Conservation (phyloP, 2,888 invertebrate genomes). For the Drosophila macrospina region DNA sequence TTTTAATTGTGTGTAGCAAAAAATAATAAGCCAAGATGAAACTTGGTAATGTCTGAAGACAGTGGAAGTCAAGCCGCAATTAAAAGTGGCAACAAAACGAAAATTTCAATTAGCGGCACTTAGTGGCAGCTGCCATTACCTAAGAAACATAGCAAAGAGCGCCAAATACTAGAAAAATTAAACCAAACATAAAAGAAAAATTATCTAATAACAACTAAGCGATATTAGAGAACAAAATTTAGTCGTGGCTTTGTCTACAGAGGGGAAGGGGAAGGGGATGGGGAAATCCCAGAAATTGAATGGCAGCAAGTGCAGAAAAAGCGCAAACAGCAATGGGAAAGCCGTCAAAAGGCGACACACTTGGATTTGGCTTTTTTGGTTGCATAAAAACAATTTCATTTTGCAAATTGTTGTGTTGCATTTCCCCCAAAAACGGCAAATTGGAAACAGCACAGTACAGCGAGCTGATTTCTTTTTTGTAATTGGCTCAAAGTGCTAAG, state of each 20-base stretch:
- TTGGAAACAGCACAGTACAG: slow-evolving; percentile 28
- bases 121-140: slow-evolving; percentile 71
- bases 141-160: slow-evolving; percentile 44
- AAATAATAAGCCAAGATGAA: slow-evolving; percentile 56
- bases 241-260: slow-evolving; percentile 27
- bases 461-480: slow-evolving; percentile 53
- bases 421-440: too few species aligned
- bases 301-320: slow-evolving; percentile 42
- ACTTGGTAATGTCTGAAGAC: slow-evolving; percentile 42
- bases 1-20: slow-evolving; percentile 60
- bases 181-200: slow-evolving; percentile 38
- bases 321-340: slow-evolving; percentile 24
- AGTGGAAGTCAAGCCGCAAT: slow-evolving; percentile 59
- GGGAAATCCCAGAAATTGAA: slow-evolving; percentile 40
- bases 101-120: slow-evolving; percentile 83
- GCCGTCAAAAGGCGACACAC: slow-evolving; percentile 45
- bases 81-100: slow-evolving; percentile 70
- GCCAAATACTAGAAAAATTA: slow-evolving; percentile 22
- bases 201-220: slow-evolving; percentile 77
- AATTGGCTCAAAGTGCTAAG: slow-evolving; percentile 52
- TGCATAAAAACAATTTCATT: slow-evolving; percentile 68
- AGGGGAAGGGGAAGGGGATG: neutral
- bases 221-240: slow-evolving; percentile 72
- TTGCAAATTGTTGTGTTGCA: slow-evolving; percentile 72
- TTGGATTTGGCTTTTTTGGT: slow-evolving; percentile 32